phyloP scores from a whole-genome alignment of 2,797 vertebrate genomes.

The Tinamus major region DNA sequence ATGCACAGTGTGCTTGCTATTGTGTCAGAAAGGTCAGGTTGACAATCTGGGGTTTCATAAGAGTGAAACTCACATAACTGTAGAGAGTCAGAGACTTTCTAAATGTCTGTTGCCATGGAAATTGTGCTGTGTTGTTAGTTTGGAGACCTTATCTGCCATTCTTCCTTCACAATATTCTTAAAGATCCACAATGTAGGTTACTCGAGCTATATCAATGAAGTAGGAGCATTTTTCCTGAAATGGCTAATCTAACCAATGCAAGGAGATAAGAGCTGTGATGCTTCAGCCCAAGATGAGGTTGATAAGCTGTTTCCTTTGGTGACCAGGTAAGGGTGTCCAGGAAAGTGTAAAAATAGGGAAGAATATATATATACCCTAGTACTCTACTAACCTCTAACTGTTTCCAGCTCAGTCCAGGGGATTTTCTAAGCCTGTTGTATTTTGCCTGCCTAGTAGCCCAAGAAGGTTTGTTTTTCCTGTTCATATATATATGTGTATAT shows the following conservation, averaged over 20 bases:
- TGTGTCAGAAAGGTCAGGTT: not conserved
- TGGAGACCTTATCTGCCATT: not conserved
- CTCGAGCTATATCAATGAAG: not conserved
- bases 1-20: not conserved
- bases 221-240: not conserved
- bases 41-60: not conserved
- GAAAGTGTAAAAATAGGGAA: not conserved
- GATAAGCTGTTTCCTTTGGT: not conserved
- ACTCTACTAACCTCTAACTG: not conserved
- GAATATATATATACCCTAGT: not conserved
- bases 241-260: not conserved
- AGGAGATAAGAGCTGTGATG: not conserved
- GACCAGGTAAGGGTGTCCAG: not conserved
- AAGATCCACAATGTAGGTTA: not conserved
- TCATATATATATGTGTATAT: too few species aligned
- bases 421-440: not conserved
- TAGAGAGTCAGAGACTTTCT: not conserved
- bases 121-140: not conserved
- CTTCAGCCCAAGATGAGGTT: not conserved
- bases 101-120: not conserved
- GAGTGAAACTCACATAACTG: not conserved
- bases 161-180: not conserved
- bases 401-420: not conserved
- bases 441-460: not conserved
- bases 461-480: not conserved